Base-by-base conservation (phyloP, 2,113 vertebrate genomes). In the Mastomys natalensis region DNA sequence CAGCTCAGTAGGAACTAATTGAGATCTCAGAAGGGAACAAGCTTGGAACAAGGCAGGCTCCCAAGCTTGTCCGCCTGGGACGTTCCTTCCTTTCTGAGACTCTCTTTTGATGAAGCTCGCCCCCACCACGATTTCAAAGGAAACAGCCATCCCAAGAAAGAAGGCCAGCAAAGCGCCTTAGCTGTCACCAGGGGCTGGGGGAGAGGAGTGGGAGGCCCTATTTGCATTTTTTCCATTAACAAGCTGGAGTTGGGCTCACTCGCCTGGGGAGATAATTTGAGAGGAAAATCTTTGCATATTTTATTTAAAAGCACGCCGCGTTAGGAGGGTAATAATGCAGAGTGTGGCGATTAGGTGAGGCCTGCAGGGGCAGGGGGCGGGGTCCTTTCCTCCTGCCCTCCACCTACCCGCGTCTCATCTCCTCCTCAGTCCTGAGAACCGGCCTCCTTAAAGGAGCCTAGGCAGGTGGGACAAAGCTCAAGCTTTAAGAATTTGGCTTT, bases 231-330 rank as follows among this genome's bases (percentile, higher is more conserved):
- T 98, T 98, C 98, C 97, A 99, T 99, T 99, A 98, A 98, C 98
- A 98, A 98, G 98, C 98, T 98, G 97, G 95, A 97, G 98, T 98
- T 96, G 97, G 98, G 98, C 98, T 98, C 97, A 95, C 93, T 98
- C 94, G 94, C 98, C 98, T 58, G 87, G 97, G 98, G 98, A 98
- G 98, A 98, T 98, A 98, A 99, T 98, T 98, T 98, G 98, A 98
- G 98, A 98, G 98, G 98, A 98, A 98, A 98, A 98, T 98, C 98
- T 99, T 98, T 99, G 99, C 99, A 99, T 99, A 99, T 99, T 98
- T 99, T 99, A 99, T 99, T 99, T 99, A 99, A 99, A 98, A 99
- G 98, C 98, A 98, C 97, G 97, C 97, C 85, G 95, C 95, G 94
- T 98, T 99, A 98, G 98, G 98, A 97, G 98, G 98, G 98, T 98